Percentiles rank a stretch among this genome's conserved stretches.
Conservation (phyloP, 1,140 invertebrate genomes). For the Mycetomoellerius zeteki region DNA sequence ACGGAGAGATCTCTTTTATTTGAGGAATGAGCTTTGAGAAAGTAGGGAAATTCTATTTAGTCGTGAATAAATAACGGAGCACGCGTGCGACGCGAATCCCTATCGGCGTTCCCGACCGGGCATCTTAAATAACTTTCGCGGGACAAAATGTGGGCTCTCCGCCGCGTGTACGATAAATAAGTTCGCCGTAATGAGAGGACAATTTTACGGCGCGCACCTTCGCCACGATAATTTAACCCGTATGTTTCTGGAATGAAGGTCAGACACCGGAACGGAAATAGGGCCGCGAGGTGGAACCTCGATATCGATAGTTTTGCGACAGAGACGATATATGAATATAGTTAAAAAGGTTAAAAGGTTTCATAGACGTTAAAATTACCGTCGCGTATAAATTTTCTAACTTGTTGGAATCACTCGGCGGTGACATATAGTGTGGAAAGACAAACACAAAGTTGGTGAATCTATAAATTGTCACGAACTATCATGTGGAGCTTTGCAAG, state of each 20-base stretch:
- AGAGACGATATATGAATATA: conserved; percentile 2
- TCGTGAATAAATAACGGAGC: conserved; percentile 73
- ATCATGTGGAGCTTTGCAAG: background rate
- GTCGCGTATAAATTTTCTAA: conserved; percentile 47
- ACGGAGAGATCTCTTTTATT: conserved; percentile 73
- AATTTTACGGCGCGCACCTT: conserved; percentile 45
- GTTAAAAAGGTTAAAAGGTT: background rate
- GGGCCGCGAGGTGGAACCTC: background rate
- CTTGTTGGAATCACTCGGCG: conserved; percentile 13
- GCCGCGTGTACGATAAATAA: conserved; percentile 60
- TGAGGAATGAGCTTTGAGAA: conserved; percentile 44
- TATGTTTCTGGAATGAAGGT: background rate
- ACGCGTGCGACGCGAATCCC: conserved; percentile 68
- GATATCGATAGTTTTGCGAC: background rate
- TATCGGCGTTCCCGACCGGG: conserved; percentile 28
- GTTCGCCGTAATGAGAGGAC: conserved; percentile 49
- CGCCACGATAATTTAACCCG: conserved; percentile 18
- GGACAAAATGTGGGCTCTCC: conserved; percentile 57
- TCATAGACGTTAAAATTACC: conserved; percentile 20
- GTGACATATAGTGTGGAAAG: background rate
- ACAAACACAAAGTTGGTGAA: conserved; percentile 36
- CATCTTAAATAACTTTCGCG: conserved; percentile 66
- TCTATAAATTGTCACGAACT: conserved; percentile 36
- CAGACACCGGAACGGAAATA: background rate
- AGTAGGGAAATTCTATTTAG: conserved; percentile 71